Conservation (phyloP, 2,797 vertebrate genomes). For the Pseudochirops corinnae region DNA sequence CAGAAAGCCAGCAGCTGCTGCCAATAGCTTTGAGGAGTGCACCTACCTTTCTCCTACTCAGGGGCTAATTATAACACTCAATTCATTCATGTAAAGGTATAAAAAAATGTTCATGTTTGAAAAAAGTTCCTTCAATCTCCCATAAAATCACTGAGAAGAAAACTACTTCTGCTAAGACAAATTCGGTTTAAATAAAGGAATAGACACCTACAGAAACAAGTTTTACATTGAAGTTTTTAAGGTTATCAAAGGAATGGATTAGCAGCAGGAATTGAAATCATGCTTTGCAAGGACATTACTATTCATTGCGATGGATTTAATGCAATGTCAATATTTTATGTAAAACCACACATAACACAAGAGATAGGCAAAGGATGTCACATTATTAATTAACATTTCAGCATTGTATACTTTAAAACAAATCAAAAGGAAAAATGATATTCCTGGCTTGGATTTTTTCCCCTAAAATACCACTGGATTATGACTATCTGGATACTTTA, state of each 20-base stretch:
- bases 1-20: background rate
- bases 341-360: constrained; percentile 19
- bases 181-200: background rate
- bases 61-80: constrained; percentile 4
- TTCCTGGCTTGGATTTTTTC: constrained; percentile 13
- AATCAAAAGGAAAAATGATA: constrained; percentile 45
- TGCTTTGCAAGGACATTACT: background rate
- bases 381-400: background rate
- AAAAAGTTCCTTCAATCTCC: background rate
- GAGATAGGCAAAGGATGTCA: constrained; percentile 21
- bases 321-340: constrained; percentile 10
- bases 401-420: constrained; percentile 36
- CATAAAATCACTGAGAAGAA: background rate
- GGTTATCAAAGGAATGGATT: constrained; percentile 8
- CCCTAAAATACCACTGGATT: background rate
- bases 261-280: background rate
- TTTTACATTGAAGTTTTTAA: constrained; percentile 8
- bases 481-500: background rate
- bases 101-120: constrained; percentile 17
- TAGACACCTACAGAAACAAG: background rate
- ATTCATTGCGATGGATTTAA: background rate
- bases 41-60: background rate
- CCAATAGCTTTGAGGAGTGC: background rate
- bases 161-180: constrained; percentile 31
- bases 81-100: constrained; percentile 41